Evolutionary conservation across 2,888 invertebrate species (phyloP).

Genomic region (Lycia hirtaria): DNA sequence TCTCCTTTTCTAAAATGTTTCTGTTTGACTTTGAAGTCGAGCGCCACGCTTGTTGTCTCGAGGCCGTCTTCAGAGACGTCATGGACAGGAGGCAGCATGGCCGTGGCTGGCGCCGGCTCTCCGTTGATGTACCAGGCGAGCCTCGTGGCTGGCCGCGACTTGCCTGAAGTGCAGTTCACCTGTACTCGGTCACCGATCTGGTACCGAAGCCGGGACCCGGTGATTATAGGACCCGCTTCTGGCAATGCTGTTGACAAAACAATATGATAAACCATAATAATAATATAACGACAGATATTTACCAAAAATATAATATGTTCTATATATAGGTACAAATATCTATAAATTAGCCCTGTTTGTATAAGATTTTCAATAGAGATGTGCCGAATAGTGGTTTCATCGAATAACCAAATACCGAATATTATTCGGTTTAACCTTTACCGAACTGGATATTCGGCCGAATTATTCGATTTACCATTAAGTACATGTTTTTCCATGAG

Average conservation of each 20-base stretch:
- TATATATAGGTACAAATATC: too few species aligned
- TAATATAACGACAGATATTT: too few species aligned
- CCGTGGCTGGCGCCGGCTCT: constrained; percentile 87
- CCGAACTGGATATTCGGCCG: too few species aligned
- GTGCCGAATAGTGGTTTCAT: too few species aligned
- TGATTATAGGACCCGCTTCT: constrained; percentile 92
- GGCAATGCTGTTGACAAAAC: constrained; percentile 88
- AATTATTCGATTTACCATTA: too few species aligned
- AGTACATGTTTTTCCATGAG: too few species aligned
- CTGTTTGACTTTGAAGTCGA: constrained; percentile 92
- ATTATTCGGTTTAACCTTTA: too few species aligned
- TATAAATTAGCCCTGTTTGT: too few species aligned
- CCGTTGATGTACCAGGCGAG: constrained; percentile 96
- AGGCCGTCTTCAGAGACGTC: constrained; percentile 86
- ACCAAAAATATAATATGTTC: too few species aligned
- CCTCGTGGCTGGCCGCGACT: constrained; percentile 92
- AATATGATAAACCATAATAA: too few species aligned
- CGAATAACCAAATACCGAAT: too few species aligned
- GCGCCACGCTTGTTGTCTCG: constrained; percentile 90
- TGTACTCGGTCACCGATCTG: constrained; percentile 92
- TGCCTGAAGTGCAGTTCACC: constrained; percentile 93
- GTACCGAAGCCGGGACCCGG: constrained; percentile 92
- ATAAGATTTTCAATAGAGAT: too few species aligned
- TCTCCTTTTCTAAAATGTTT: constrained; percentile 94
- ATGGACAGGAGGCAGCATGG: constrained; percentile 79